A percentile compares a stretch with the other conserved stretches of the same genome.
Conservation (phyloP, 2,888 invertebrate species). For the Mactromeris polynyma region DNA sequence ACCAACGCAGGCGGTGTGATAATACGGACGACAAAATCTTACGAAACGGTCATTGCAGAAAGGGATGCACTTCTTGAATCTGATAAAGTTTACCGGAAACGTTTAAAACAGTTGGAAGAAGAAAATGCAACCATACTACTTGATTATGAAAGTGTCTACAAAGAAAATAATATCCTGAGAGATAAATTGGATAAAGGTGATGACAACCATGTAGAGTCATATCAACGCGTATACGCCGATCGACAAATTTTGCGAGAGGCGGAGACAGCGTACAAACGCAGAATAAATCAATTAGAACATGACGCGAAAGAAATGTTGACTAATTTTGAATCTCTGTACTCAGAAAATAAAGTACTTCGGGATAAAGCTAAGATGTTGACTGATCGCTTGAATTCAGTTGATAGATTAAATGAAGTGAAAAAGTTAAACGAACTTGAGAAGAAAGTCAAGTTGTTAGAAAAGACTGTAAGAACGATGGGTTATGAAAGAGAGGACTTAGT, state of each 20-base stretch:
- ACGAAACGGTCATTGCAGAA: slow-evolving; percentile 62
- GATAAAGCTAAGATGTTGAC: slow-evolving; percentile 64
- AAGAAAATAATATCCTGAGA: slow-evolving; percentile 63
- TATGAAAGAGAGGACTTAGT: slow-evolving; percentile 64
- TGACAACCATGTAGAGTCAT: slow-evolving; percentile 66
- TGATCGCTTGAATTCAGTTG: slow-evolving; percentile 63
- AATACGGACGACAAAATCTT: slow-evolving; percentile 56
- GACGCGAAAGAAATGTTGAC: slow-evolving; percentile 64
- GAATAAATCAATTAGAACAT: slow-evolving; percentile 63
- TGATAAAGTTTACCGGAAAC: slow-evolving; percentile 53
- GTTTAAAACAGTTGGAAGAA: slow-evolving; percentile 59
- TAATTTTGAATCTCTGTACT: slow-evolving; percentile 66
- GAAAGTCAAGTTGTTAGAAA: slow-evolving; percentile 60
- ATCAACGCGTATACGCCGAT: slow-evolving; percentile 64
- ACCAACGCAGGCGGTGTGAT: slow-evolving; percentile 53
- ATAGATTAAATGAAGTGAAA: slow-evolving; percentile 65
- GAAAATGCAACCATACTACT: slow-evolving; percentile 60
- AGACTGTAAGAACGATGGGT: slow-evolving; percentile 60
- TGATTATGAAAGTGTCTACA: slow-evolving; percentile 64
- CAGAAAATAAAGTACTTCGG: slow-evolving; percentile 66
- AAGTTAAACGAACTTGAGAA: slow-evolving; percentile 67
- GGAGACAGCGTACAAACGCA: slow-evolving; percentile 64
- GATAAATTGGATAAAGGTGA: slow-evolving; percentile 68
- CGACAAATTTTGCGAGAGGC: slow-evolving; percentile 66
- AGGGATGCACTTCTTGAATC: slow-evolving; percentile 66